Evolutionary conservation across 2,888 invertebrate genomes (phyloP).

Genomic region (Sarcophaga variegata): DNA sequence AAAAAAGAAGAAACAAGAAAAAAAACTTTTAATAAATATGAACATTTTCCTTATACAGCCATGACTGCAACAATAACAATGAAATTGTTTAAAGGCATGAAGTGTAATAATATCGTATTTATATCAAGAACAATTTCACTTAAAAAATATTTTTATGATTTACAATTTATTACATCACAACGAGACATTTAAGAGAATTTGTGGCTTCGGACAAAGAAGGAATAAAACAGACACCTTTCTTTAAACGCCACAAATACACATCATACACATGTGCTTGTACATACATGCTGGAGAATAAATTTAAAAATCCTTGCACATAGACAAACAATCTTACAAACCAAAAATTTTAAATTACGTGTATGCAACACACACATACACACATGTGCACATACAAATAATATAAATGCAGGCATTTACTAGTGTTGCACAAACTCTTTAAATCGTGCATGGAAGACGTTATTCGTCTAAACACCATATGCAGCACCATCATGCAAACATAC

Average conservation of each 20-base stretch:
- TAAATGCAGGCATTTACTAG: slow-evolving; percentile 6
- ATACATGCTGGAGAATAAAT: not conserved
- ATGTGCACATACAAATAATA: not conserved
- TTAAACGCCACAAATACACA: not conserved
- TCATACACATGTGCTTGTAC: too few relatives aligned
- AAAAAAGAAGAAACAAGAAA: too few relatives aligned
- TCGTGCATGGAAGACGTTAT: slow-evolving; percentile 11
- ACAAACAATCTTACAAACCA: slow-evolving; percentile 38
- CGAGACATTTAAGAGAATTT: slow-evolving; percentile 37
- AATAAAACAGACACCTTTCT: not conserved
- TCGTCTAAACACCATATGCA: slow-evolving; percentile 29
- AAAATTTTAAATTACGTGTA: slow-evolving; percentile 40
- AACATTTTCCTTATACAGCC: not conserved
- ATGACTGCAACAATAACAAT: not conserved
- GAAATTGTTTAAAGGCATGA: not conserved
- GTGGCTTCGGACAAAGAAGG: not conserved
- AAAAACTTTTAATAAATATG: too few relatives aligned
- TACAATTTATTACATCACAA: slow-evolving; percentile 41
- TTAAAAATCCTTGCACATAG: slow-evolving; percentile 27
- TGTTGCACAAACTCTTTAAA: slow-evolving; percentile 19
- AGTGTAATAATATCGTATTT: slow-evolving; percentile 16
- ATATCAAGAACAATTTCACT: slow-evolving; percentile 38
- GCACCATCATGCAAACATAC: not conserved
- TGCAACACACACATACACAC: not conserved
- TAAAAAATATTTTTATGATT: slow-evolving; percentile 51